Evolutionary conservation across 2,113 vertebrate species (phyloP).

Genomic region (Piprites chloris): DNA sequence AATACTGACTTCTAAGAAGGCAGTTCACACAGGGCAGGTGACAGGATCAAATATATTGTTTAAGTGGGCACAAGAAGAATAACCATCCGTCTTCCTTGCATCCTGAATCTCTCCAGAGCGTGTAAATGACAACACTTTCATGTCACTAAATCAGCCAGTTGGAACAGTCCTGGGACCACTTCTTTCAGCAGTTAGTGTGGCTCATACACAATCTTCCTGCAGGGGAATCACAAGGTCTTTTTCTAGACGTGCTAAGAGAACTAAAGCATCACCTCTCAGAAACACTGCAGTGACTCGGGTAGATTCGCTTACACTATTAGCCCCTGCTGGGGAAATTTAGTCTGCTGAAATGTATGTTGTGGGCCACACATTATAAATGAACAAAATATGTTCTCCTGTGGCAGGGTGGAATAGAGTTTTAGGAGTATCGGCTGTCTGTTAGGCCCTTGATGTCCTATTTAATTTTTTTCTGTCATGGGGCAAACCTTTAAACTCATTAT

Average conservation of each 20-base stretch:
- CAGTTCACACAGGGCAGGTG: background rate
- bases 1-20: constrained; percentile 35
- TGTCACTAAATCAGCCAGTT: constrained; percentile 8
- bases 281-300: background rate
- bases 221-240: background rate
- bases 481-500: background rate
- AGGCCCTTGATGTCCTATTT: background rate
- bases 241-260: background rate
- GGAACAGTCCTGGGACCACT: constrained; percentile 24
- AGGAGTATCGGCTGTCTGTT: background rate
- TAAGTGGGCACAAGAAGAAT: constrained; percentile 4
- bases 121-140: constrained; percentile 23
- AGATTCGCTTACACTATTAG: background rate
- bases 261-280: background rate
- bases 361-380: background rate
- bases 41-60: constrained; percentile 37
- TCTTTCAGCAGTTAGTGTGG: background rate
- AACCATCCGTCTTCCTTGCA: background rate
- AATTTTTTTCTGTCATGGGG: background rate
- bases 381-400: background rate
- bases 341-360: background rate
- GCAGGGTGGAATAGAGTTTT: background rate
- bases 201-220: background rate
- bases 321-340: background rate
- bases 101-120: background rate